A percentile compares a stretch with the other conserved stretches of the same genome.
Evolutionary conservation across 1,140 invertebrate genomes (phyloP).

Genomic region (Dinothrombium tinctorium): DNA sequence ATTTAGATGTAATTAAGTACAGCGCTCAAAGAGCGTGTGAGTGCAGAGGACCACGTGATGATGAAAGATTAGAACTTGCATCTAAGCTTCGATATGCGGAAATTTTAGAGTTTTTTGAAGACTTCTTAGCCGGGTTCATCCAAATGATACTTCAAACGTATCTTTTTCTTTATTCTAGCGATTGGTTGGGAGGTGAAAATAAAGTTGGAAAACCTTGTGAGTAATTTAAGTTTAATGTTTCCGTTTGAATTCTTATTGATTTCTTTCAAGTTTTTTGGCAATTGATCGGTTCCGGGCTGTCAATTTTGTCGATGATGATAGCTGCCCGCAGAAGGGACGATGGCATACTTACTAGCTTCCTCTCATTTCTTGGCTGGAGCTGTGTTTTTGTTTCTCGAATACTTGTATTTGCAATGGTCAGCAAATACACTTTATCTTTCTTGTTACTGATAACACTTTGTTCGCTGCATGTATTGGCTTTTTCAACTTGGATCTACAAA

Average conservation of each 20-base stretch:
- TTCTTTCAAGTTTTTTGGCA: slow-evolving; percentile 11
- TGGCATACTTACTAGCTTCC: slow-evolving; percentile 14
- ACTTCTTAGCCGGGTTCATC: slow-evolving; percentile 18
- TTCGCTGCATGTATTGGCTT: slow-evolving; percentile 12
- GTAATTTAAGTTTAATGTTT: no score
- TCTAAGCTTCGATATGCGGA: slow-evolving; percentile 12
- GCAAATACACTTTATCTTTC: slow-evolving; percentile 10
- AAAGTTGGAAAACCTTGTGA: slow-evolving; percentile 11
- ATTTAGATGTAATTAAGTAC: slow-evolving; percentile 16
- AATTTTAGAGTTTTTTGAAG: slow-evolving; percentile 18
- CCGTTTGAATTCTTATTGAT: neutral
- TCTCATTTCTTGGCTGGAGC: slow-evolving; percentile 16
- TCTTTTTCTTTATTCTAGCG: slow-evolving; percentile 10
- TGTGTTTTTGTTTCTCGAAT: slow-evolving; percentile 14
- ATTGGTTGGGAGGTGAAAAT: slow-evolving; percentile 8
- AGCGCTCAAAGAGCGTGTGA: slow-evolving; percentile 13
- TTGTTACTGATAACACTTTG: slow-evolving; percentile 12
- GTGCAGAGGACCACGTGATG: slow-evolving; percentile 8
- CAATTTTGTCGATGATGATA: slow-evolving; percentile 15
- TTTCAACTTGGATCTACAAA: slow-evolving; percentile 13
- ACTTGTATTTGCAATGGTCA: slow-evolving; percentile 13
- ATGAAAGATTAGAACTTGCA: slow-evolving; percentile 14
- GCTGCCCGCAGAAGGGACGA: slow-evolving; percentile 16
- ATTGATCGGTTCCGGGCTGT: slow-evolving; percentile 14
- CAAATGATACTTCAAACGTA: slow-evolving; percentile 17